A percentile compares a stretch with the other conserved stretches of the same genome.
These are phyloP conservation scores for Eupithecia vulgata DNA, from an alignment of 2,888 invertebrate species.

Conservation along the genomic window DNA sequence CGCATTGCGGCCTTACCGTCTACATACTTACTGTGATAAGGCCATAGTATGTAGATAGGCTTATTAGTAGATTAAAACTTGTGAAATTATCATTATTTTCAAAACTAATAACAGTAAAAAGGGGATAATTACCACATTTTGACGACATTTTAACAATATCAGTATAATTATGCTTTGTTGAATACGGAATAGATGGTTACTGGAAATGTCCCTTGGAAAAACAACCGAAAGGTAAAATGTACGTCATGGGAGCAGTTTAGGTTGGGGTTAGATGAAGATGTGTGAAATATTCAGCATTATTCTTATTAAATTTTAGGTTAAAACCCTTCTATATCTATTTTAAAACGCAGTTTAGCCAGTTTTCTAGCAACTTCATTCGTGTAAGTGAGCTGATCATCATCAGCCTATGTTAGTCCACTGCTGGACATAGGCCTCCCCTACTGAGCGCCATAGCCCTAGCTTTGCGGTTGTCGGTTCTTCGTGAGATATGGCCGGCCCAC, in stretches of 20 bases:
- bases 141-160: not conserved
- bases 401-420: too few relatives aligned
- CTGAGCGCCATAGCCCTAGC: too few relatives aligned
- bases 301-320: not conserved
- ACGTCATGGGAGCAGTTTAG: not conserved
- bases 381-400: too few relatives aligned
- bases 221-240: not conserved
- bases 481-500: too few relatives aligned
- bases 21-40: too few relatives aligned
- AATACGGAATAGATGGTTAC: not conserved
- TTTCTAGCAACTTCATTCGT: too few relatives aligned
- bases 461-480: too few relatives aligned
- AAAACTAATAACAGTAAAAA: not conserved
- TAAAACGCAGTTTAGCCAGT: not conserved
- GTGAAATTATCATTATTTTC: not conserved
- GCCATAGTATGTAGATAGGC: too few relatives aligned
- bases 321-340: too few relatives aligned
- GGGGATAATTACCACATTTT: not conserved
- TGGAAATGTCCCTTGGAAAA: not conserved
- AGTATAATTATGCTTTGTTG: not conserved
- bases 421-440: too few relatives aligned
- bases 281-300: not conserved
- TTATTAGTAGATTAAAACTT: not conserved
- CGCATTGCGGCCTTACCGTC: too few relatives aligned
- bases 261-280: not conserved